Evolutionary conservation across 2,113 vertebrate species (phyloP).

Genomic region (Colius striatus): DNA sequence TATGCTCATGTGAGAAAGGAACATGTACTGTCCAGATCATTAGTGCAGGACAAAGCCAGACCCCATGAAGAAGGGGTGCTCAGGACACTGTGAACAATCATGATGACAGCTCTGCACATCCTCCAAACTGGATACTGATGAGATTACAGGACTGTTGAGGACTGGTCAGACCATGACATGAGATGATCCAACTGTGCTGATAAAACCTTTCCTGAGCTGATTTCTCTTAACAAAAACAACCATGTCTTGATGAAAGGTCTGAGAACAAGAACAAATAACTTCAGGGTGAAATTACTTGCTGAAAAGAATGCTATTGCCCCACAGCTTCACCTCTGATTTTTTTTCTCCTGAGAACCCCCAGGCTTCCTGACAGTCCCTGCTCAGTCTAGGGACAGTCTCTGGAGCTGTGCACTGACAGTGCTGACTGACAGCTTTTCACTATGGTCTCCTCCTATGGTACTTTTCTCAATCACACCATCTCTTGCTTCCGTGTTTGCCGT

Average conservation of each 20-base stretch:
- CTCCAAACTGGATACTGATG: not conserved
- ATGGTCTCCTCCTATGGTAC: not conserved
- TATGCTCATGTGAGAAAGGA: not conserved
- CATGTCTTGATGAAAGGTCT: not conserved
- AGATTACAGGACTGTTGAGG: not conserved
- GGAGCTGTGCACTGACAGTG: not conserved
- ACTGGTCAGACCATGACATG: not conserved
- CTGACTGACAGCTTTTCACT: not conserved
- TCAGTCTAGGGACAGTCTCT: not conserved
- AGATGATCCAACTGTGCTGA: not conserved
- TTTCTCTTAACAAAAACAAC: not conserved
- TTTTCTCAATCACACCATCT: not conserved
- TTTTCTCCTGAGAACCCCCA: not conserved
- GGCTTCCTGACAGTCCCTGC: not conserved
- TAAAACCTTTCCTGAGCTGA: not conserved
- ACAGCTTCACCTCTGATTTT: not conserved
- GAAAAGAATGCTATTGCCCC: not conserved
- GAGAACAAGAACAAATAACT: not conserved
- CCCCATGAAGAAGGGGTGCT: not conserved
- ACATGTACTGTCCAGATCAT: not conserved
- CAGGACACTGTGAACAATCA: not conserved
- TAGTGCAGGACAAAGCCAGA: not conserved
- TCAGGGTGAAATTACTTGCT: not conserved
- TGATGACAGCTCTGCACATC: not conserved
- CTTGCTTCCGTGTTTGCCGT: not conserved